Evolutionary conservation across 2,797 vertebrate species (phyloP), one percentile per base, ranked within the genome.

Genomic region (Triplophysa bombifrons): DNA sequence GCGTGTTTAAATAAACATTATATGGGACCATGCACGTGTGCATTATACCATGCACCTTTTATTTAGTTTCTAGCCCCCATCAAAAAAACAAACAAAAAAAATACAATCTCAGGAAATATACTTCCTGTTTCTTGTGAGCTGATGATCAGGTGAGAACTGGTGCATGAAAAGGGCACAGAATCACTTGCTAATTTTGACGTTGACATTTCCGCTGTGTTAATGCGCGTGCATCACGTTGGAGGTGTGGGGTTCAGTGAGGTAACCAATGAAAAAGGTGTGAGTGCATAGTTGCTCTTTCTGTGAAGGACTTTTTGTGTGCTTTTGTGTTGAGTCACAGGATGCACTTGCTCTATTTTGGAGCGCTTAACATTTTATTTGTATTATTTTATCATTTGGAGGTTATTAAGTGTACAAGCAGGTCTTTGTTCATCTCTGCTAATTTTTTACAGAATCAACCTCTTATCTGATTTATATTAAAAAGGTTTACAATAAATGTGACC

Each of bases 291-390:
- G 30, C 55, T 30, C 55, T 85, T 81, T 66, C 73, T 70, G 66
- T 75, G 53, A 63, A 65, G 27, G 25, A 20, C 69, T 30, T 75
- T 72, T 56, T 76, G 69, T 75, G 20, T 27, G 9, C 46, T 74
- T 27, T 72, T 11, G n/a, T 10, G 2, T 20, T 25, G 12, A 66
- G 73, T 68, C 44, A 17, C 66, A 84, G 77, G 81, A 87, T 60
- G 74, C 73, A 83, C 80, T 82, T 87, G 77, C 20, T 14, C 12
- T 46, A n/a, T 19, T 41, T 41, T 41, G 41, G 41, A 41, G 41
- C 41, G 41, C 41, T 41, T 9, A 41, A 14, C 51, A 8, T 53
- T 30, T 30, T 20, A 46, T 3, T 30, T 30, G 30, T 30, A 30
- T 48, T 48, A 14, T 48, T 48, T 12, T 14, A 3, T 48, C 41